A percentile compares a stretch with the other conserved stretches of the same genome.
phyloP scores from a whole-genome alignment of 2,113 vertebrate genomes.

The Silurus meridionalis region DNA sequence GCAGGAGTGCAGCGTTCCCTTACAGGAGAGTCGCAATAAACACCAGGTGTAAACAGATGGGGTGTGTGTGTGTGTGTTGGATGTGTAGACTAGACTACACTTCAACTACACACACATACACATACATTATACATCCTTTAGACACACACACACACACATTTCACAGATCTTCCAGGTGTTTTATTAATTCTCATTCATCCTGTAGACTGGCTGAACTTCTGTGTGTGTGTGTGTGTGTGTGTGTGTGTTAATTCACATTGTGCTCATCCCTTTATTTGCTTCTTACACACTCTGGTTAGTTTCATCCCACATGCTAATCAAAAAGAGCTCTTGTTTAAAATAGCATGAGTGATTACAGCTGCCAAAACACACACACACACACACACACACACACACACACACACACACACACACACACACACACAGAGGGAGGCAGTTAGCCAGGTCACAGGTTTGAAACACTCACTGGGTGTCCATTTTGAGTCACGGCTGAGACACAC shows the following conservation, averaged over 20 bases:
- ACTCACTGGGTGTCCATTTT: background rate
- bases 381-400: background rate
- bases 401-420: background rate
- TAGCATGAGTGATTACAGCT: slow-evolving; percentile 24
- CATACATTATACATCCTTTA: background rate
- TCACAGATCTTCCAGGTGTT: too few relatives aligned
- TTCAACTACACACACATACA: background rate
- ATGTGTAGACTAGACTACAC: background rate
- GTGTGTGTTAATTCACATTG: background rate
- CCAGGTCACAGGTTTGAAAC: background rate
- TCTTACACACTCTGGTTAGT: background rate
- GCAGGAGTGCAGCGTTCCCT: background rate
- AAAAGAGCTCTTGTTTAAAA: slow-evolving; percentile 22
- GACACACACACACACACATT: background rate
- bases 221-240: slow-evolving; percentile 7
- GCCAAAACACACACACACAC: background rate
- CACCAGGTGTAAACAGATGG: too few relatives aligned
- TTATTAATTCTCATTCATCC: too few relatives aligned
- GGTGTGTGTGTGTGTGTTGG: too few relatives aligned
- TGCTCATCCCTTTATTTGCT: background rate
- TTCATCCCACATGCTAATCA: background rate
- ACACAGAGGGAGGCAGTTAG: background rate
- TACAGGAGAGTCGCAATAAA: background rate
- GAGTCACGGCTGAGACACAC: background rate
- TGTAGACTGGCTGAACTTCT: background rate